Evolutionary conservation across 1,140 invertebrate species (phyloP).

Genomic region (Adoxophyes honmai): DNA sequence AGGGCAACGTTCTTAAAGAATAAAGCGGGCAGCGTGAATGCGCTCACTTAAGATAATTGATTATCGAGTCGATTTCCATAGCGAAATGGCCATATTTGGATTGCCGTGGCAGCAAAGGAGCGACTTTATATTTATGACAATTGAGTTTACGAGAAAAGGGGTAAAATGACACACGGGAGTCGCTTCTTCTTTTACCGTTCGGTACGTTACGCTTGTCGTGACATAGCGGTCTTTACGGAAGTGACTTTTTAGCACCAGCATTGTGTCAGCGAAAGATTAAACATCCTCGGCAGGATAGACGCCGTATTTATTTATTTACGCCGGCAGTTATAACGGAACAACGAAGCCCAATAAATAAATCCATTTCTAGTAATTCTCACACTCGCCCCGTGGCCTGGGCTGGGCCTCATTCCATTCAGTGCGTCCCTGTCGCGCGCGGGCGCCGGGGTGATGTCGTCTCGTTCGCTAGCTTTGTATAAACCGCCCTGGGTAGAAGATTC

Average conservation of each 20-base stretch:
- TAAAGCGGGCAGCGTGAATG: not conserved
- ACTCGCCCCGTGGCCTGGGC: conserved; percentile 51
- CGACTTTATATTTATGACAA: no score
- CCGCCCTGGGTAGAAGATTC: conserved; percentile 61
- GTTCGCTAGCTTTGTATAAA: conserved; percentile 58
- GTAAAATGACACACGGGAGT: no score
- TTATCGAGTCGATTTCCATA: no score
- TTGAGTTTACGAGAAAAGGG: no score
- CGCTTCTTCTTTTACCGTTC: no score
- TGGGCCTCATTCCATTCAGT: conserved; percentile 66
- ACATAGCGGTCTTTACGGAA: conserved; percentile 20
- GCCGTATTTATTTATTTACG: conserved; percentile 45
- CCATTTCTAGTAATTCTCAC: conserved; percentile 72
- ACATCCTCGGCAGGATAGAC: conserved; percentile 28
- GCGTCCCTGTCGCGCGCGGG: conserved; percentile 36
- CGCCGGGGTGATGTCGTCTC: conserved; percentile 26
- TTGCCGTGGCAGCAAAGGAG: no score
- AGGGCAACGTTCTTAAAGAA: conserved; percentile 31
- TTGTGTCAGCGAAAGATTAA: conserved; percentile 27
- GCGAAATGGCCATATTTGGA: no score
- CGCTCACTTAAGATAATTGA: no score
- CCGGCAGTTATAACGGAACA: conserved; percentile 54
- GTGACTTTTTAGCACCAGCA: conserved; percentile 29
- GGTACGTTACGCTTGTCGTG: not conserved
- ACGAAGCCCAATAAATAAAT: conserved; percentile 70